phyloP scores from a whole-genome alignment of 2,113 vertebrate genomes.

The Pterocles burchelli region DNA sequence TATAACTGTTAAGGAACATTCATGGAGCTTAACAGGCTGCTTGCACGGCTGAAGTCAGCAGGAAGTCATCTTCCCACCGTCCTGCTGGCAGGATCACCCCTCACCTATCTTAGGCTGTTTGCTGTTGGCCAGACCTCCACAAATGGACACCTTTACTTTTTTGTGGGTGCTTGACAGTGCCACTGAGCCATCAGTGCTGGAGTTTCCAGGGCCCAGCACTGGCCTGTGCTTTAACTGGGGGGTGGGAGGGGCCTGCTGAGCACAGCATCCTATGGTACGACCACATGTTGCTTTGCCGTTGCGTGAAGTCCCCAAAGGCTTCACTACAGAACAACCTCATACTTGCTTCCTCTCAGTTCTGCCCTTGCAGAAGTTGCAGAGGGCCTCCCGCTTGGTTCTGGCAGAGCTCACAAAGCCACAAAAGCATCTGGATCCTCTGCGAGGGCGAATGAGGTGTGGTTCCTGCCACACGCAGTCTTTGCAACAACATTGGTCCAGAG shows the following conservation, averaged over 20 bases:
- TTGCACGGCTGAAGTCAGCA: neutral
- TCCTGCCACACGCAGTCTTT: neutral
- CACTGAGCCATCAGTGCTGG: neutral
- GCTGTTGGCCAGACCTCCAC: neutral
- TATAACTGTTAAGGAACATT: neutral
- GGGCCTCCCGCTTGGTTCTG: neutral
- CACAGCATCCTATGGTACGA: neutral
- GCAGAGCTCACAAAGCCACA: conserved; percentile 5
- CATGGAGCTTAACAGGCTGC: neutral
- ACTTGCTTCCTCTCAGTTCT: neutral
- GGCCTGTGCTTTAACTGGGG: neutral
- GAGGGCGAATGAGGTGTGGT: fast-evolving
- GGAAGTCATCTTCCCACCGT: neutral
- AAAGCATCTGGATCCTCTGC: neutral
- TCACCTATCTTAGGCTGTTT: fast-evolving
- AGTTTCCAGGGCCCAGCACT: neutral
- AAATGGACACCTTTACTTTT: neutral
- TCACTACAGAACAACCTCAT: neutral
- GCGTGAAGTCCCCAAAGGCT: neutral
- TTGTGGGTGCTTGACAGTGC: neutral
- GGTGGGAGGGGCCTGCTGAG: neutral
- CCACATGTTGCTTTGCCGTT: neutral
- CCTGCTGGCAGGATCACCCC: neutral
- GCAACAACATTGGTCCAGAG: neutral
- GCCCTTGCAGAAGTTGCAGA: neutral